phyloP scores from a whole-genome alignment of 1,140 invertebrate species.

The Theocolax elegans region DNA sequence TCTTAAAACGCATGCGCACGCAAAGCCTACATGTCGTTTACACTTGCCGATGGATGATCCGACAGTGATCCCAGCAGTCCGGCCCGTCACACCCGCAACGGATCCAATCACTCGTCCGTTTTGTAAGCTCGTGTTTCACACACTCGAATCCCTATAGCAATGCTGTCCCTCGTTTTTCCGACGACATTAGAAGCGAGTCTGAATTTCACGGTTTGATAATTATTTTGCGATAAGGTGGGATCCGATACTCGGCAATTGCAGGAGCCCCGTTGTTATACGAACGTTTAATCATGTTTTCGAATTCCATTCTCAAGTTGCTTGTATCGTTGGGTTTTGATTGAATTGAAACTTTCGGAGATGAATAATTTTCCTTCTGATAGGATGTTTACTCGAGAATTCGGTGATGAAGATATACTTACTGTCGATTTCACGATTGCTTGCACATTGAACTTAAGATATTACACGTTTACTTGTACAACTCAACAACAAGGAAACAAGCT shows the following conservation, averaged over 20 bases:
- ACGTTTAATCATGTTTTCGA: constrained; percentile 9
- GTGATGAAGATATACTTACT: too few species aligned
- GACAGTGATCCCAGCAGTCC: constrained; percentile 23
- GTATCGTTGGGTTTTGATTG: not conserved
- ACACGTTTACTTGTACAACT: too few species aligned
- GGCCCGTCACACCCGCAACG: constrained; percentile 40
- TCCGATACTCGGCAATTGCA: constrained; percentile 5
- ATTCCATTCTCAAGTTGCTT: too few species aligned
- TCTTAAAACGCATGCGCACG: not conserved
- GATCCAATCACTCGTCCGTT: constrained; percentile 38
- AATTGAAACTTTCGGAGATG: not conserved
- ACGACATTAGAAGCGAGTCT: not conserved
- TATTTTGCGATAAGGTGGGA: constrained; percentile 12
- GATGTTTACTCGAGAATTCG: too few species aligned
- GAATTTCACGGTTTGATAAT: constrained; percentile 35
- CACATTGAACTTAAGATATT: too few species aligned
- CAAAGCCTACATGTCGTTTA: not conserved
- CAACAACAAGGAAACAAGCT: too few species aligned
- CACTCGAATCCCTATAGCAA: not conserved
- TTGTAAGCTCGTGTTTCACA: constrained; percentile 6
- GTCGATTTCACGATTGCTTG: too few species aligned
- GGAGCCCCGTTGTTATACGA: too few species aligned
- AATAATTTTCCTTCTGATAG: not conserved
- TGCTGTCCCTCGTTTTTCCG: too few species aligned
- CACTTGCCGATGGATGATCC: constrained; percentile 7